These are phyloP conservation scores for Plodia interpunctella DNA, from an alignment of 1,140 invertebrate species.

Conservation along the genomic window DNA sequence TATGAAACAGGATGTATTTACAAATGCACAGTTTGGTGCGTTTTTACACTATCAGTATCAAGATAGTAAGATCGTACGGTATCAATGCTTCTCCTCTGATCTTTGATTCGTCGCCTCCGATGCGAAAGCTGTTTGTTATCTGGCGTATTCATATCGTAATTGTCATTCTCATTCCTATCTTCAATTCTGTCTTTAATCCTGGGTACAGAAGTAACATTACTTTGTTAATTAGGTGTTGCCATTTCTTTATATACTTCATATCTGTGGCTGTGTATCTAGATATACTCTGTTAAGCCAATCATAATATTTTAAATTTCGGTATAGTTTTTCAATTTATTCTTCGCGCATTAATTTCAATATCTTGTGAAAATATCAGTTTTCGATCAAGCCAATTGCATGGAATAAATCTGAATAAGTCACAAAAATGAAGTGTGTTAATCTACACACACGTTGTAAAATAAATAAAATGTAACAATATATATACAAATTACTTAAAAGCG, in stretches of 20 bases:
- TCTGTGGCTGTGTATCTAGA: not conserved
- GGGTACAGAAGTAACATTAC: slow-evolving; percentile 26
- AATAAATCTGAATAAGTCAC: slow-evolving; percentile 4
- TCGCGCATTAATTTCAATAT: not conserved
- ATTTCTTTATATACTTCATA: not conserved
- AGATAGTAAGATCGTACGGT: slow-evolving; percentile 13
- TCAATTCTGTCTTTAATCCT: slow-evolving; percentile 49
- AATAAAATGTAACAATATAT: not conserved
- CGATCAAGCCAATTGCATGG: not conserved
- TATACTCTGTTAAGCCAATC: not conserved
- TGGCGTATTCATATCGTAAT: not conserved
- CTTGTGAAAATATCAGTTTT: slow-evolving; percentile 1
- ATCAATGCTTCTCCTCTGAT: slow-evolving; percentile 18
- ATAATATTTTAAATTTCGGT: no score
- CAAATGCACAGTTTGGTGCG: slow-evolving; percentile 25
- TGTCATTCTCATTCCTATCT: slow-evolving; percentile 15
- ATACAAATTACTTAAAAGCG: slow-evolving; percentile 4
- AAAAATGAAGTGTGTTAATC: slow-evolving; percentile 7
- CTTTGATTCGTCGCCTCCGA: not conserved
- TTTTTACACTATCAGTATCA: slow-evolving; percentile 32
- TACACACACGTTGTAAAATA: not conserved
- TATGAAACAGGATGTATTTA: slow-evolving; percentile 7
- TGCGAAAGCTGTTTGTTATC: not conserved
- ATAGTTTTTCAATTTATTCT: not conserved
- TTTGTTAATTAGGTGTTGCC: not conserved